Percentiles rank a stretch among this genome's conserved stretches.
phyloP scores from a whole-genome alignment of 2,113 vertebrate genomes.

The Turdus rufiventris region DNA sequence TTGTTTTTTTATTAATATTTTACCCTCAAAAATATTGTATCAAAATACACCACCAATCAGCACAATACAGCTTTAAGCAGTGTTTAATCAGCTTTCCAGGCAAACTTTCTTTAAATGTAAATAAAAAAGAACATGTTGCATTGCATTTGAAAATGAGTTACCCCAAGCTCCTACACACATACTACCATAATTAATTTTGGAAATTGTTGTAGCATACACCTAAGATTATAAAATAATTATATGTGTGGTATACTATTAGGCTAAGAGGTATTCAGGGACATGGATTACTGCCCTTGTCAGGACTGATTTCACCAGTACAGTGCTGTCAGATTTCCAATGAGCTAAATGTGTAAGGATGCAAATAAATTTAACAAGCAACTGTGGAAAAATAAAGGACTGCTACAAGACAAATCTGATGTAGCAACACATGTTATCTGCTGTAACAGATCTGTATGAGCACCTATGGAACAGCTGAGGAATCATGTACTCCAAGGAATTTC shows the following conservation, averaged over 20 bases:
- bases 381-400: not conserved
- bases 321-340: not conserved
- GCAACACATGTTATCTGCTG: not conserved
- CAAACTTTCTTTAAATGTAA: slow-evolving; percentile 28
- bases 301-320: not conserved
- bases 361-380: not conserved
- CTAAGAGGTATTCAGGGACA: not conserved
- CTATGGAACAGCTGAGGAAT: not conserved
- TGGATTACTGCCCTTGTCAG: not conserved
- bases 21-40: slow-evolving; percentile 62
- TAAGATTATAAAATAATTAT: slow-evolving; percentile 1
- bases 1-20: slow-evolving; percentile 74
- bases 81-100: slow-evolving; percentile 8
- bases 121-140: not conserved
- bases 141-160: not conserved
- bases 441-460: not conserved
- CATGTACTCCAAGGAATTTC: not conserved
- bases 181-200: not conserved
- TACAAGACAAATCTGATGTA: not conserved
- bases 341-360: not conserved
- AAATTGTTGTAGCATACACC: not conserved
- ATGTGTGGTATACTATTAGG: not conserved
- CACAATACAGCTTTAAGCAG: slow-evolving; percentile 53
- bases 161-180: not conserved
- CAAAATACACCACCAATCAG: slow-evolving; percentile 51